Evolutionary conservation across 2,888 invertebrate species (phyloP), one percentile per base, ranked within the genome.

Genomic region (Dusona sp.): DNA sequence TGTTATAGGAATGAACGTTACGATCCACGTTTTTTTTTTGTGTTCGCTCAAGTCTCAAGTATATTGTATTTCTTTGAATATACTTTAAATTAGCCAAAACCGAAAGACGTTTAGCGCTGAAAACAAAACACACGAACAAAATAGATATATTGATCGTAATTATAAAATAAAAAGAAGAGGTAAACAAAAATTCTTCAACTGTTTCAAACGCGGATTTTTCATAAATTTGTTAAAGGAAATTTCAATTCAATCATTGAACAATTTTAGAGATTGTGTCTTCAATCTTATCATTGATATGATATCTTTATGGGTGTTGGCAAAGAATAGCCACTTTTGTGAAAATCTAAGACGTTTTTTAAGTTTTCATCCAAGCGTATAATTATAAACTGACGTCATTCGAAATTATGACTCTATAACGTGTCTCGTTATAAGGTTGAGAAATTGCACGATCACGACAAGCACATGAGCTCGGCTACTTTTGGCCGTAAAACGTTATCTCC

Each of bases 401-500:
- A 61, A 11, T 45, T 33, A n/a, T 45, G 29, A n/a, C 29, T 2
- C 38, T 9, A 38, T 16, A 79, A 67, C 11, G 29, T 54, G 6
- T 36, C 42, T 80, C 48, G 72, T 80, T 72, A 80, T 16, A 72
- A 45, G 64, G 64, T 64, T 42, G 3, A 57, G 29, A 61, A 79
- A 57, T 33, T 33, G 64, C n/a, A 77, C 64, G 54, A 42, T 38
- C 78, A 4, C 4, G 33, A 2, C 33, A 33, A 33, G 33, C 4
- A 33, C 48, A n/a, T 4, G 7, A 48, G 45, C 25, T 38, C 54
- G 22, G 57, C 48, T 25, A 73, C 7, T 73, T 81, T 74, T 42
- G 38, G 54, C 78, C 72, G 78, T 78, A 81, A 68, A 68, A 73
- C 68, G 80, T 83, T 83, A 80, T 80, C 83, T 80, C 77, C 77